Evolutionary conservation across 1,140 invertebrate genomes (phyloP).

Genomic region (Geopemphigus sp.): DNA sequence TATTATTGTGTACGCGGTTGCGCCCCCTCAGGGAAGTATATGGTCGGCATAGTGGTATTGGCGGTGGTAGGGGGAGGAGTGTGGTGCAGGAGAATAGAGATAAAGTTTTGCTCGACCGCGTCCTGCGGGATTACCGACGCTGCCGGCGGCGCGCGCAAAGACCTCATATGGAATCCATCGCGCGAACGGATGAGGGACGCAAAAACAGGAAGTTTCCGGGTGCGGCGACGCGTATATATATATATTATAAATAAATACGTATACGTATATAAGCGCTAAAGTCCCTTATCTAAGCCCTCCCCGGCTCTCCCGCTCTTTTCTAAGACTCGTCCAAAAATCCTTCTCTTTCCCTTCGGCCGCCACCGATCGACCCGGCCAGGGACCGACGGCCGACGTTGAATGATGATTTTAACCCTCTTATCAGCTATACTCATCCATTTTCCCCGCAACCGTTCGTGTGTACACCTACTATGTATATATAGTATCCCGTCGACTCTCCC

Average conservation of each 20-base stretch:
- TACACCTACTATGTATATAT: not conserved
- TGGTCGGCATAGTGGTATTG: not conserved
- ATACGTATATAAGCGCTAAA: not conserved
- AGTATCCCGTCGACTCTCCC: no score
- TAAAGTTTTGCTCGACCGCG: conserved; percentile 47
- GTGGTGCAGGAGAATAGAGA: conserved; percentile 14
- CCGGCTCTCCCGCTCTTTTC: conserved; percentile 14
- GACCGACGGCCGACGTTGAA: conserved; percentile 27
- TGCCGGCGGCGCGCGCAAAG: not conserved
- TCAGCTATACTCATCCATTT: conserved; percentile 41
- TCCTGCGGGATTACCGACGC: conserved; percentile 44
- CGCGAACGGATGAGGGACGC: not conserved
- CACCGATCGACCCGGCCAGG: not conserved
- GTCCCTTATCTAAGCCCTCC: conserved; percentile 35
- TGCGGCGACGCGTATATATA: not conserved
- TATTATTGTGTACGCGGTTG: not conserved
- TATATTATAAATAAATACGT: not conserved
- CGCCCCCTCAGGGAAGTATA: not conserved
- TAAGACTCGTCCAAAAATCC: conserved; percentile 26
- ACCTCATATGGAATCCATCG: conserved; percentile 39
- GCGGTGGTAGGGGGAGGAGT: not conserved
- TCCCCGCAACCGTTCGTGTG: not conserved
- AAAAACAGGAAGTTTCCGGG: not conserved
- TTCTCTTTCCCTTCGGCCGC: not conserved
- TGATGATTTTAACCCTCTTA: conserved; percentile 50